These are phyloP conservation scores for Eunapius fragilis DNA, from an alignment of 37 sponge, comb jelly and placozoan species.

Conservation along the genomic window DNA sequence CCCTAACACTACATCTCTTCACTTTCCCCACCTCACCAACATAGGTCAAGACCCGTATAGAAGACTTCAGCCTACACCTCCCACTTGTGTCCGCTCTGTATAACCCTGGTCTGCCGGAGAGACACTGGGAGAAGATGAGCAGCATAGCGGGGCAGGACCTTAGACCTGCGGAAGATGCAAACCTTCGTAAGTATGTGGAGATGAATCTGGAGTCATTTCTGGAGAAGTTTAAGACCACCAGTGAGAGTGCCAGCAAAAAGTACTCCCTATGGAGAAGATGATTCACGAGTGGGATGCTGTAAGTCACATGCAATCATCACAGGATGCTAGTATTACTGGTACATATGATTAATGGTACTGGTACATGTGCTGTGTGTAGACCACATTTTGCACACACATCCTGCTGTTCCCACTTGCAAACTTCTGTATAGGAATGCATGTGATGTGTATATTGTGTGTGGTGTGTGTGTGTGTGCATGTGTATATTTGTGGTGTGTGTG, in stretches of 20 bases:
- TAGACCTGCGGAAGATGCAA: constrained; percentile 78
- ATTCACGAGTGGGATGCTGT: constrained; percentile 95
- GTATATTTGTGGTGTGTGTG: too few species aligned
- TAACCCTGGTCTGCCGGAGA: constrained; percentile 95
- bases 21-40: neutral
- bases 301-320: constrained; percentile 46
- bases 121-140: constrained; percentile 97
- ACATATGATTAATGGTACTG: too few species aligned
- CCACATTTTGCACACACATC: too few species aligned
- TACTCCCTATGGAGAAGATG: constrained; percentile 95
- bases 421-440: too few species aligned
- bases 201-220: constrained; percentile 93
- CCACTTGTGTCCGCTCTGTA: constrained; percentile 92
- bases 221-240: constrained; percentile 97
- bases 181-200: constrained; percentile 84
- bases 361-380: too few species aligned
- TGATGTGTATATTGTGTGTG: too few species aligned
- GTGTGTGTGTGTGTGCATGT: too few species aligned
- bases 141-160: constrained; percentile 85
- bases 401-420: too few species aligned
- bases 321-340: too few species aligned
- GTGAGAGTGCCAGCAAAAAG: constrained; percentile 99
- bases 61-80: constrained; percentile 92
- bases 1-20: too few species aligned
- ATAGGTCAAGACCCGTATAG: constrained; percentile 86